Percentiles rank a stretch among this genome's conserved stretches.
These are phyloP conservation scores for Antennarius maculatus DNA, from an alignment of 2,797 vertebrate genomes.

Conservation along the genomic window DNA sequence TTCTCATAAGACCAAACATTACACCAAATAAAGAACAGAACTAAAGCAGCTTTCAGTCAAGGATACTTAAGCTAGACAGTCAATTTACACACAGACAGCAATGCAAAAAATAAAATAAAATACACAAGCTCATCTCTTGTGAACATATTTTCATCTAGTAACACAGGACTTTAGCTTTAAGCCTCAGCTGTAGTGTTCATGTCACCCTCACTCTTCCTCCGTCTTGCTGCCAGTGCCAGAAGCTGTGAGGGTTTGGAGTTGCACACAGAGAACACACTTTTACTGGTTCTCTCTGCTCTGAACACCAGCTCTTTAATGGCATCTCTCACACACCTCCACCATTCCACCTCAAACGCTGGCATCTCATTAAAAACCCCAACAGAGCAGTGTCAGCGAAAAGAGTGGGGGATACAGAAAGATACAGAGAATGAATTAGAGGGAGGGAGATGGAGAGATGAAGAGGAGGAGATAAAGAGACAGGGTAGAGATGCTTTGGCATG, in stretches of 20 bases:
- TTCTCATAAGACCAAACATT: neutral
- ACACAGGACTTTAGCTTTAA: slow-evolving; percentile 5
- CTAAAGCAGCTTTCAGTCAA: neutral
- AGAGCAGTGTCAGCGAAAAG: slow-evolving; percentile 72
- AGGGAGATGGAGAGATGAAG: slow-evolving; percentile 48
- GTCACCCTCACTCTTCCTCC: slow-evolving; percentile 3
- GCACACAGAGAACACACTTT: slow-evolving; percentile 26
- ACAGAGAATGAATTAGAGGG: slow-evolving; percentile 47
- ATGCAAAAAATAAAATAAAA: neutral
- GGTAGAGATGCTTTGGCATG: slow-evolving; percentile 57
- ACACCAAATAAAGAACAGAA: neutral
- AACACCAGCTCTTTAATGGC: slow-evolving; percentile 58
- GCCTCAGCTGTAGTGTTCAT: neutral
- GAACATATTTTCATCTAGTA: neutral
- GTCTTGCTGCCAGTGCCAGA: slow-evolving; percentile 15
- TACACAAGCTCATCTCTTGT: neutral
- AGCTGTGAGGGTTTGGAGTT: slow-evolving; percentile 30
- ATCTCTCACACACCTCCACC: slow-evolving; percentile 53
- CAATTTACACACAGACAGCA: neutral
- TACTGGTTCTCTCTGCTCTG: slow-evolving; percentile 29
- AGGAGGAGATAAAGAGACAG: slow-evolving; percentile 64
- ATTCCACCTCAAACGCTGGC: slow-evolving; percentile 69
- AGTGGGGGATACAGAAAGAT: slow-evolving; percentile 53
- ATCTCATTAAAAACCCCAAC: slow-evolving; percentile 77
- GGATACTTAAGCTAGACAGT: neutral